Base-by-base conservation (phyloP, 1,140 invertebrate species). In the Vanessa tameamea region DNA sequence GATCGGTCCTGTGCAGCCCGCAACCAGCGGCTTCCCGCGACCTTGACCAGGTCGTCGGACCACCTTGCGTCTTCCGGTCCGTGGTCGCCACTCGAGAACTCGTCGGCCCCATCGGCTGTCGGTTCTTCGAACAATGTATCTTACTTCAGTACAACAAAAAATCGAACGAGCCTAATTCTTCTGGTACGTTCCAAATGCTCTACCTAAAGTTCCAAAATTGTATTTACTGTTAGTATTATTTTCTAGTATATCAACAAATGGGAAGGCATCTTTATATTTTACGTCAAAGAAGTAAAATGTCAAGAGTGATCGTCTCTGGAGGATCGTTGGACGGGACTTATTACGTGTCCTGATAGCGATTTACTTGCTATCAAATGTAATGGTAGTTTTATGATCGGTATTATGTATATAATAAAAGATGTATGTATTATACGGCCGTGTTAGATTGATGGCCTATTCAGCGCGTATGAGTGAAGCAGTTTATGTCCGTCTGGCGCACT, bases 271-370 rank as follows among this genome's bases (percentile, higher is more conserved):
- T 61, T 61, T 37, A 61, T 37, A 37, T 43, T 51, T 15, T 51
- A 51, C 48, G 48, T 37, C 53, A 57, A 37, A 61, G 57, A 61
- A 61, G 14, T 61, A 61, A 61, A 61, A 61, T 23, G 57, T 61
- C 26, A 15, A 37, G 57, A 61, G 57, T 61, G 26, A 61, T 23
- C 20, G 57, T 14, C 11, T 37, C 13, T 5, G 23, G 55, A 23
- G 26, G 26, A 31, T 31, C 26, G 26, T 31, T 9, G 31, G 57
- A 61, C 57, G 26, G 57, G 15, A 61, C 57, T 37, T 61, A 61
- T 37, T 61, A 61, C 57, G 57, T 61, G 15, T 57, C 9, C 26
- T 15, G 57, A 61, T 61, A 37, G 26, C 14, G 13, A 61, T 37
- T 61, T 37, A 59, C 15, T 59, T 59, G 57, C 23, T 37, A 55